Evolutionary conservation across 2,113 vertebrate species (phyloP).

Genomic region (Engraulis encrasicolus): DNA sequence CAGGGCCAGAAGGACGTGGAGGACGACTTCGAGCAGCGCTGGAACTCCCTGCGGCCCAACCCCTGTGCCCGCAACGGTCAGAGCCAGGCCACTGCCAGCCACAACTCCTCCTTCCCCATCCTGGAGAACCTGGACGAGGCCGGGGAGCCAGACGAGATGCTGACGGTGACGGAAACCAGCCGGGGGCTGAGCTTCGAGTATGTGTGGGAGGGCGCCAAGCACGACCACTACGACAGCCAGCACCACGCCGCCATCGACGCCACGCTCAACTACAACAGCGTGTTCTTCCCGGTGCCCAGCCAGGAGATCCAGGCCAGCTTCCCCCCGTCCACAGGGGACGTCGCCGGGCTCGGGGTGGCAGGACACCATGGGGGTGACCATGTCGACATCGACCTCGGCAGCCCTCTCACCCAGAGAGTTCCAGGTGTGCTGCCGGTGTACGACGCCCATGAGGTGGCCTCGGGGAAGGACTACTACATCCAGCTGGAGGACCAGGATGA

Average conservation of each 20-base stretch:
- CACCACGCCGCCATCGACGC: slow-evolving; percentile 76
- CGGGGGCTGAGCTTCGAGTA: slow-evolving; percentile 96
- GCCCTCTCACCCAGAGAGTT: slow-evolving; percentile 51
- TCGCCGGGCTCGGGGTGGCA: slow-evolving; percentile 65
- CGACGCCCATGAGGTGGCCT: slow-evolving; percentile 87
- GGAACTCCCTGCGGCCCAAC: slow-evolving; percentile 91
- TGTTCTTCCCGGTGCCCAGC: slow-evolving; percentile 87
- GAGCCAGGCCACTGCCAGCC: slow-evolving; percentile 73
- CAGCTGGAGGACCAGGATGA: slow-evolving; percentile 90
- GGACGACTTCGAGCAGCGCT: slow-evolving; percentile 93
- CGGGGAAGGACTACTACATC: slow-evolving; percentile 92
- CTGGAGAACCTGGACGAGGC: slow-evolving; percentile 89
- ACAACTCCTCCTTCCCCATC: slow-evolving; percentile 91
- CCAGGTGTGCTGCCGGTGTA: slow-evolving; percentile 91
- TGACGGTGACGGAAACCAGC: slow-evolving; percentile 95
- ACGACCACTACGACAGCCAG: slow-evolving; percentile 87
- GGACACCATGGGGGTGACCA: too few species aligned
- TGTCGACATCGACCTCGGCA: slow-evolving; percentile 34
- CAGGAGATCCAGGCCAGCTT: slow-evolving; percentile 86
- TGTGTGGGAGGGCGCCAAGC: slow-evolving; percentile 95
- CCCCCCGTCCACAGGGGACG: slow-evolving; percentile 70
- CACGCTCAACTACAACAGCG: slow-evolving; percentile 86
- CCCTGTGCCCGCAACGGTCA: slow-evolving; percentile 79
- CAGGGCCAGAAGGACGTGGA: slow-evolving; percentile 92
- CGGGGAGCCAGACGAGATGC: slow-evolving; percentile 92